Conservation (phyloP, 2,113 vertebrate genomes). For the Rhadina sibilatrix region DNA sequence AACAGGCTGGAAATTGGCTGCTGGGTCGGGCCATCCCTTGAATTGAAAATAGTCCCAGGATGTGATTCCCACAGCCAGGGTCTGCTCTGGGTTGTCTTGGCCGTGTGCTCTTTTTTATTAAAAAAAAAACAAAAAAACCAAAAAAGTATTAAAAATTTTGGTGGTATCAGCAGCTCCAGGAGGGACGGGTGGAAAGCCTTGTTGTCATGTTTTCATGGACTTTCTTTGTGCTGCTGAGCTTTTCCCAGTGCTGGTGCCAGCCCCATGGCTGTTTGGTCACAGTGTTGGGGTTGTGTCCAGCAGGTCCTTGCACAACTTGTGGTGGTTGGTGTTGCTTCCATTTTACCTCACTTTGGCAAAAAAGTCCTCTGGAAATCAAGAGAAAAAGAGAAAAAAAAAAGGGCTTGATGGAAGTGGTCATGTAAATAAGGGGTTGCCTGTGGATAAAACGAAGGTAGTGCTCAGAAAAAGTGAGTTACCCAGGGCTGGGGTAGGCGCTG, state of each 20-base stretch:
- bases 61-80: not conserved
- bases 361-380: not conserved
- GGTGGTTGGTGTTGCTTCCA: not conserved
- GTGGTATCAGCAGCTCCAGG: not conserved
- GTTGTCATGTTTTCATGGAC: not conserved
- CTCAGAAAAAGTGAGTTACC: not conserved
- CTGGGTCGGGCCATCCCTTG: not conserved
- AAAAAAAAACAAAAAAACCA: not conserved
- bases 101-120: not conserved
- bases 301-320: rapidly evolving
- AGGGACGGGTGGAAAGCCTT: not conserved
- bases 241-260: not conserved
- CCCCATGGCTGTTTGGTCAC: not conserved
- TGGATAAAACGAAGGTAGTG: not conserved
- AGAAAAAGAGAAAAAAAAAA: rapidly evolving
- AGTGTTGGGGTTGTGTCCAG: not conserved
- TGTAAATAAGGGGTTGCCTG: not conserved
- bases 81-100: not conserved
- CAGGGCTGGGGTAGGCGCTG: not conserved
- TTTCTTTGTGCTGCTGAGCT: not conserved
- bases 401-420: not conserved
- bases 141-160: rapidly evolving
- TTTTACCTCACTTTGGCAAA: not conserved
- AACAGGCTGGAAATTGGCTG: not conserved
- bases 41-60: not conserved